Evolutionary conservation across 2,888 invertebrate species (phyloP).

Genomic region (Macaria notata): DNA sequence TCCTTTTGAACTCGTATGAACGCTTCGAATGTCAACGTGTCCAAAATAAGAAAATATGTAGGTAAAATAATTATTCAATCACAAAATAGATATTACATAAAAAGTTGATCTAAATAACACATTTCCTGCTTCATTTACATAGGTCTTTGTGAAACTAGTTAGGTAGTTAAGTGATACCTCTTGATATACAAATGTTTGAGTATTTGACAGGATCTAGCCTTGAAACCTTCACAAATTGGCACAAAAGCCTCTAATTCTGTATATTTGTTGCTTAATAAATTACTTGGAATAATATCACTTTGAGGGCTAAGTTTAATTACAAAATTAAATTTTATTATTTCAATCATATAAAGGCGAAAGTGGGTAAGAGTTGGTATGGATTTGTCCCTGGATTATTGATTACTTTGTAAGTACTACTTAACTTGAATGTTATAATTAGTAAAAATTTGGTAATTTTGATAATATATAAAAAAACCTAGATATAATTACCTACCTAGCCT

Average conservation of each 20-base stretch:
- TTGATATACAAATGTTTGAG: not conserved
- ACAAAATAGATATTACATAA: not conserved
- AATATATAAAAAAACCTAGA: no score
- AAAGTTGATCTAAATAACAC: not conserved
- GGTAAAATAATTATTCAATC: not conserved
- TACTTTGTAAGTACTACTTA: no score
- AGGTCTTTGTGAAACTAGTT: not conserved
- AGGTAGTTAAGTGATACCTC: not conserved
- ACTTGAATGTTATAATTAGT: no score
- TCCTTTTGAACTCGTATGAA: not conserved
- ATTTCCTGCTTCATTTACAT: constrained; percentile 3
- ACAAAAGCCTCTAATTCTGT: constrained; percentile 7
- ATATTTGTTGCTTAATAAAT: not conserved
- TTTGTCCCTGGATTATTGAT: no score
- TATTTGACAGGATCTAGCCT: constrained; percentile 1
- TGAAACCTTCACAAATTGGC: constrained; percentile 7
- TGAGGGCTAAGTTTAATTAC: no score
- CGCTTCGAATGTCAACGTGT: not conserved
- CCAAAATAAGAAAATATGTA: not conserved
- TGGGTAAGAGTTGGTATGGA: no score
- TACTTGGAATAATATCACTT: no score
- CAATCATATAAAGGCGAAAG: no score
- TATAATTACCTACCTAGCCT: no score
- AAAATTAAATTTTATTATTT: no score
- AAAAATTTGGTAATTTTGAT: no score